Conservation (phyloP, 1,140 invertebrate species). For the Centruroides vittatus region DNA sequence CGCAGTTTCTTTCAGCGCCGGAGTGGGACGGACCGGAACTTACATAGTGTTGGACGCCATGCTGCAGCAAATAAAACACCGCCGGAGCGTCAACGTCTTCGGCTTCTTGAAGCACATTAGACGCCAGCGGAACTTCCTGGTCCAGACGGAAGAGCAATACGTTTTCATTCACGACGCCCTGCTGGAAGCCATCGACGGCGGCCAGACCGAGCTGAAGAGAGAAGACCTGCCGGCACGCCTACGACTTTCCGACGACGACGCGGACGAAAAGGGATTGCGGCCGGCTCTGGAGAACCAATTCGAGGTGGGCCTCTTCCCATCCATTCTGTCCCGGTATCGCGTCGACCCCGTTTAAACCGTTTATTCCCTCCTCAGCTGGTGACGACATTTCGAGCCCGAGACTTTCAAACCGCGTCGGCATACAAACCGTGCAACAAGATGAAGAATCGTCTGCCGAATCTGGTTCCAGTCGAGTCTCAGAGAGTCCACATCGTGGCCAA, state of each 20-base stretch:
- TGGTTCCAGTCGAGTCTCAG: slow-evolving; percentile 68
- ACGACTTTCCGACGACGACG: slow-evolving; percentile 29
- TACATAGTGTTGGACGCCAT: slow-evolving; percentile 90
- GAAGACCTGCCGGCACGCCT: slow-evolving; percentile 46
- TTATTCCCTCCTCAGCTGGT: slow-evolving; percentile 5
- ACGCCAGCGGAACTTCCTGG: slow-evolving; percentile 39
- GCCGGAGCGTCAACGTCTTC: slow-evolving; percentile 75
- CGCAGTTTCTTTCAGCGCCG: slow-evolving; percentile 53
- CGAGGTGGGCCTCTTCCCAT: slow-evolving; percentile 1
- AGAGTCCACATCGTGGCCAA: slow-evolving; percentile 79
- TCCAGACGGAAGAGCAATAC: slow-evolving; percentile 69
- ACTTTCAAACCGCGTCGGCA: slow-evolving; percentile 72
- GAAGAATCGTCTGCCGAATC: slow-evolving; percentile 66
- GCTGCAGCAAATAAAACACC: slow-evolving; percentile 76
- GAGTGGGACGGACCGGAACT: slow-evolving; percentile 89
- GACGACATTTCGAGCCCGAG: slow-evolving; percentile 54
- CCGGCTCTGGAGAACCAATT: slow-evolving; percentile 19
- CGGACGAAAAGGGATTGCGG: slow-evolving; percentile 8
- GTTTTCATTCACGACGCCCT: slow-evolving; percentile 92
- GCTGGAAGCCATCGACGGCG: slow-evolving; percentile 78
- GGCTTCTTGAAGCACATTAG: slow-evolving; percentile 87
- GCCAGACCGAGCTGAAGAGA: slow-evolving; percentile 66
- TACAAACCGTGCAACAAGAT: slow-evolving; percentile 64
- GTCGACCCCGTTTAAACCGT: background rate
- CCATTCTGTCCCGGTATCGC: no score